phyloP scores from a whole-genome alignment of 2,797 vertebrate species.

The Geotrypetes seraphini region DNA sequence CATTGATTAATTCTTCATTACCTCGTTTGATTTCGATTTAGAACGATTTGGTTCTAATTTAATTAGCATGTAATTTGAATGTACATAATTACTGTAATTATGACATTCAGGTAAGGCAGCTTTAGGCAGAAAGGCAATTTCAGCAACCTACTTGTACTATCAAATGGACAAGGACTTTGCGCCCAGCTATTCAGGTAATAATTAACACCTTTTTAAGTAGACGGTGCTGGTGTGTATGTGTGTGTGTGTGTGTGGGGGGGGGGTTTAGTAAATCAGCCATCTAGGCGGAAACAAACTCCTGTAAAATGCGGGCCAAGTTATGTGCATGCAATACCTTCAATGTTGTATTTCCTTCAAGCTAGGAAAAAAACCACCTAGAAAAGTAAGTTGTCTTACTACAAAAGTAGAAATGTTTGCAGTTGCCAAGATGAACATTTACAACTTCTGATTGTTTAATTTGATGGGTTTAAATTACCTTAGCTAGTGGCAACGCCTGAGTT shows the following conservation, averaged over 20 bases:
- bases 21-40: conserved; percentile 78
- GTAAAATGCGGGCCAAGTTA: too few relatives aligned
- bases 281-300: too few relatives aligned
- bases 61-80: conserved; percentile 80
- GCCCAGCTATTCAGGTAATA: conserved; percentile 52
- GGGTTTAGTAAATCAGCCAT: conserved; percentile 38
- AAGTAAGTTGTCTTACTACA: too few relatives aligned
- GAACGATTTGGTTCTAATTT: conserved; percentile 80
- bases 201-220: conserved; percentile 53
- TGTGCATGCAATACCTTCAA: too few relatives aligned
- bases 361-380: too few relatives aligned
- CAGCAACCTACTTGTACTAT: conserved; percentile 51
- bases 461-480: too few relatives aligned
- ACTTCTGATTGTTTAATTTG: too few relatives aligned
- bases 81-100: conserved; percentile 81
- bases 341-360: too few relatives aligned
- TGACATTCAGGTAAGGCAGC: conserved; percentile 74
- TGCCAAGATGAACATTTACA: too few relatives aligned
- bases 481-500: too few relatives aligned
- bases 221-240: conserved; percentile 29
- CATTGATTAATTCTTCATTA: conserved; percentile 75
- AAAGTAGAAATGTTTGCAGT: too few relatives aligned
- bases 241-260: conserved; percentile 4
- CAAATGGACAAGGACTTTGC: conserved; percentile 57
- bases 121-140: conserved; percentile 73